These are phyloP conservation scores for Lordiphosa andalusiaca DNA, from an alignment of 2,888 invertebrate genomes.

Conservation along the genomic window DNA sequence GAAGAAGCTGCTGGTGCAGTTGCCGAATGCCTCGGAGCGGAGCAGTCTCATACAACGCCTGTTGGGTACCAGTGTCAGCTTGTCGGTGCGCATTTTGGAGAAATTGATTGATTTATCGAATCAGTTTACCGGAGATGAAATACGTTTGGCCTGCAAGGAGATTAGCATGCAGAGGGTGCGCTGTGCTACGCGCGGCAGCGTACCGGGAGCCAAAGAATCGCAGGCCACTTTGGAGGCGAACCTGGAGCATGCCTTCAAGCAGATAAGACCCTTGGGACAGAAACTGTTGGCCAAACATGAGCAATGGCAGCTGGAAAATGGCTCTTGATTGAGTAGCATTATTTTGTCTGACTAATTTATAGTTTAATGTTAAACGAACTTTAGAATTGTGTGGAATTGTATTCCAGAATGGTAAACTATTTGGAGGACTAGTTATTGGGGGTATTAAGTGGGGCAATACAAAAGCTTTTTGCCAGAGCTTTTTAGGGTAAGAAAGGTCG, in stretches of 20 bases:
- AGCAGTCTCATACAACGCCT: conserved; percentile 85
- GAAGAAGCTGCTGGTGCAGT: conserved; percentile 89
- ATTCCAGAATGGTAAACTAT: no score
- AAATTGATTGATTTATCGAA: conserved; percentile 83
- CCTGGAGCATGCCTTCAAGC: conserved; percentile 71
- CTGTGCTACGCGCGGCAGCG: conserved; percentile 67
- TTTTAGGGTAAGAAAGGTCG: no score
- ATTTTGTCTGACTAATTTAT: no score
- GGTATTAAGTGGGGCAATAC: no score
- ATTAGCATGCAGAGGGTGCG: conserved; percentile 90
- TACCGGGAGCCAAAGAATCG: conserved; percentile 27
- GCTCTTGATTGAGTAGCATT: conserved; percentile 64
- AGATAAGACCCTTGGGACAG: conserved; percentile 81
- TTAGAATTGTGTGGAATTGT: neutral
- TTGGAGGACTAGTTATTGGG: no score
- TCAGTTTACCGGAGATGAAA: conserved; percentile 93
- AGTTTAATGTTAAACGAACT: neutral
- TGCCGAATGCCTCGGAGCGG: conserved; percentile 87
- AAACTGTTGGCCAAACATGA: conserved; percentile 82
- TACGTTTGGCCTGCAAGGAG: conserved; percentile 93
- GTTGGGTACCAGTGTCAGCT: conserved; percentile 75
- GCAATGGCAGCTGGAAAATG: conserved; percentile 85
- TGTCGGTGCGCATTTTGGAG: conserved; percentile 64
- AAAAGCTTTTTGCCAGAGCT: no score
- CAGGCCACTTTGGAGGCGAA: conserved; percentile 23